Conservation (phyloP, 2,888 invertebrate genomes). For the Podotricha telesiphe region DNA sequence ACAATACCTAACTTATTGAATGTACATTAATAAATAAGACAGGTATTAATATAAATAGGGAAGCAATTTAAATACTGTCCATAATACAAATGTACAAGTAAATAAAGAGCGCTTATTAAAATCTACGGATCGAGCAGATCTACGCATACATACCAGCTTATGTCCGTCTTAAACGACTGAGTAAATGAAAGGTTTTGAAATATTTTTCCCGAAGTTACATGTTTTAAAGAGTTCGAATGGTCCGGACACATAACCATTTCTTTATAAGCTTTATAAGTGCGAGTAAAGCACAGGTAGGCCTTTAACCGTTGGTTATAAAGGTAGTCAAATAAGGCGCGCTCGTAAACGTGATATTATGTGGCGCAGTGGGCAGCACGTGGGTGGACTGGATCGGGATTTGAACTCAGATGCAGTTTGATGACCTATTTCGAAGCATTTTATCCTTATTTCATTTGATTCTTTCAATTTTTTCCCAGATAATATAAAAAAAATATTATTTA, state of each 20-base stretch:
- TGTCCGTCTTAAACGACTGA: too few species aligned
- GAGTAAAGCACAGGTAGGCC: slow-evolving; percentile 27
- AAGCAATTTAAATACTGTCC: too few species aligned
- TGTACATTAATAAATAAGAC: too few species aligned
- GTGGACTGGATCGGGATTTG: slow-evolving; percentile 42
- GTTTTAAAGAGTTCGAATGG: background rate
- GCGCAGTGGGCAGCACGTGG: slow-evolving; percentile 41
- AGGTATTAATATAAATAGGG: too few species aligned
- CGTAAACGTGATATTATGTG: slow-evolving; percentile 40
- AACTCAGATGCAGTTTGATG: slow-evolving; percentile 46
- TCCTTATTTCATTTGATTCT: background rate
- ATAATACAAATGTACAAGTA: too few species aligned
- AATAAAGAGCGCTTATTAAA: too few species aligned
- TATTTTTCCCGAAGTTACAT: too few species aligned
- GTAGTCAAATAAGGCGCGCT: slow-evolving; percentile 34
- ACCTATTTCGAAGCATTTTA: slow-evolving; percentile 41
- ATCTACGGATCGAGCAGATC: too few species aligned
- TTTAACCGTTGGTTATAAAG: slow-evolving; percentile 33
- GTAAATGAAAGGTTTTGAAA: too few species aligned
- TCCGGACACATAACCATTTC: background rate
- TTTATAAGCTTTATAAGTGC: slow-evolving; percentile 4
- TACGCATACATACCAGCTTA: too few species aligned
- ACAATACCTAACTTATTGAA: too few species aligned
- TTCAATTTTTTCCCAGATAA: background rate
- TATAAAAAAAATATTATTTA: too few species aligned